Evolutionary conservation across 1,140 invertebrate genomes (phyloP).

Genomic region (Lysiphlebus fabarum): DNA sequence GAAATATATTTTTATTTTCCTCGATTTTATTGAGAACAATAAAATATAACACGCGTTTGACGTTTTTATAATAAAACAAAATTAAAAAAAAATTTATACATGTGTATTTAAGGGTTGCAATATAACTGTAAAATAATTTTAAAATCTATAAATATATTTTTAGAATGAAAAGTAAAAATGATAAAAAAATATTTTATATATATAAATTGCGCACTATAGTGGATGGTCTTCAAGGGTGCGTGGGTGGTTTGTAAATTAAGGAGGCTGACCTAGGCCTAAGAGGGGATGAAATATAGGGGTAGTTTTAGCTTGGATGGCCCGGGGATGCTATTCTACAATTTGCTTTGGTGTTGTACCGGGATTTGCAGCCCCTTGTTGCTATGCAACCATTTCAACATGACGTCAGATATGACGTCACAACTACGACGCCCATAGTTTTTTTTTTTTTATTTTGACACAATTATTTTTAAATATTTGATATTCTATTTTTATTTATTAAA

Average conservation of each 20-base stretch:
- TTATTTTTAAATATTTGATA: not conserved
- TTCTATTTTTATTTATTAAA: too few species aligned
- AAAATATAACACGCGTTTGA: too few species aligned
- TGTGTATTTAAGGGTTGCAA: too few species aligned
- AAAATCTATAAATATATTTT: not conserved
- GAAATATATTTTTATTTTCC: too few species aligned
- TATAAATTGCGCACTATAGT: not conserved
- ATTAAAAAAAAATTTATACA: too few species aligned
- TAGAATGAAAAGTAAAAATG: not conserved
- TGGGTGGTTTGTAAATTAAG: conserved; percentile 17
- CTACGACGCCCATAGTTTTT: conserved; percentile 7
- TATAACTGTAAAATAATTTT: too few species aligned
- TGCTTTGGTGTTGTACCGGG: conserved; percentile 31
- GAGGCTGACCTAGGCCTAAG: not conserved
- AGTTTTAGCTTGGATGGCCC: conserved; percentile 37
- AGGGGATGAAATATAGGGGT: conserved; percentile 25
- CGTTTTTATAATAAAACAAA: too few species aligned
- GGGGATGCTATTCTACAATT: conserved; percentile 29
- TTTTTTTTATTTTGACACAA: not conserved
- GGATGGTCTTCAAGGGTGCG: too few species aligned
- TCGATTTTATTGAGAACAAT: too few species aligned
- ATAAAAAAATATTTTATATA: not conserved
- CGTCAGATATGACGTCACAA: conserved; percentile 37
- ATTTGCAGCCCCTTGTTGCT: conserved; percentile 37
- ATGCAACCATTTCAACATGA: conserved; percentile 31